phyloP scores from a whole-genome alignment of 2,113 vertebrate species.

The Hippocampus zosterae region DNA sequence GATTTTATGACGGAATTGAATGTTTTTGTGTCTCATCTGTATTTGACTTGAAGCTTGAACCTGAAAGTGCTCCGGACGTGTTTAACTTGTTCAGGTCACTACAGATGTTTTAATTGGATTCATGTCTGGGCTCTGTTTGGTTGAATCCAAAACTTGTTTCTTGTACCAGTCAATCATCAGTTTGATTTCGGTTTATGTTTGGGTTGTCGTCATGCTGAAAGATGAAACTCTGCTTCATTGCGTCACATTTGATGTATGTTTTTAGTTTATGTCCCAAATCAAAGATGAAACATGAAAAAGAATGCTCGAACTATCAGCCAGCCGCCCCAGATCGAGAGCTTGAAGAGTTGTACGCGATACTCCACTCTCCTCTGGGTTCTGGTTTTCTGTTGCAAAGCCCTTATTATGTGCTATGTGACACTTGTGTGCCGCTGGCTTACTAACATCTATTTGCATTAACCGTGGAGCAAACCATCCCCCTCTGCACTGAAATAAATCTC shows the following conservation, averaged over 20 bases:
- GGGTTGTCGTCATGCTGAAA: neutral
- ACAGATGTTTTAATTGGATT: neutral
- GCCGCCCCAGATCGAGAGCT: neutral
- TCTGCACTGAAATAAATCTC: constrained; percentile 4
- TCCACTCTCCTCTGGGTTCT: constrained; percentile 39
- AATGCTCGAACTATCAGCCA: neutral
- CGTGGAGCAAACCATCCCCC: constrained; percentile 13
- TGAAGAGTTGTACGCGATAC: constrained; percentile 27
- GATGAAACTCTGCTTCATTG: neutral
- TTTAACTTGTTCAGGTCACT: neutral
- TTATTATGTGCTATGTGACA: constrained; percentile 59
- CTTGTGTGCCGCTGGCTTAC: constrained; percentile 39
- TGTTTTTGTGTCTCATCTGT: neutral
- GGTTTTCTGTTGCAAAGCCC: constrained; percentile 59
- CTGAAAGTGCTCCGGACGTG: neutral
- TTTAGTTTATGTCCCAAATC: neutral
- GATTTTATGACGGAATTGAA: neutral
- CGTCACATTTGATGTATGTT: neutral
- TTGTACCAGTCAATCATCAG: neutral
- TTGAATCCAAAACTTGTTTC: neutral
- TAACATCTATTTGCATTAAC: constrained; percentile 46
- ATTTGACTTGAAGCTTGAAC: neutral
- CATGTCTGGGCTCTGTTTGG: too few species aligned
- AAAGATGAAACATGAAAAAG: neutral
- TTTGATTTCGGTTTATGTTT: neutral